A percentile compares a stretch with the other conserved stretches of the same genome.
These are phyloP conservation scores for Axis porcinus DNA, from an alignment of 2,113 vertebrate genomes.

Conservation along the genomic window DNA sequence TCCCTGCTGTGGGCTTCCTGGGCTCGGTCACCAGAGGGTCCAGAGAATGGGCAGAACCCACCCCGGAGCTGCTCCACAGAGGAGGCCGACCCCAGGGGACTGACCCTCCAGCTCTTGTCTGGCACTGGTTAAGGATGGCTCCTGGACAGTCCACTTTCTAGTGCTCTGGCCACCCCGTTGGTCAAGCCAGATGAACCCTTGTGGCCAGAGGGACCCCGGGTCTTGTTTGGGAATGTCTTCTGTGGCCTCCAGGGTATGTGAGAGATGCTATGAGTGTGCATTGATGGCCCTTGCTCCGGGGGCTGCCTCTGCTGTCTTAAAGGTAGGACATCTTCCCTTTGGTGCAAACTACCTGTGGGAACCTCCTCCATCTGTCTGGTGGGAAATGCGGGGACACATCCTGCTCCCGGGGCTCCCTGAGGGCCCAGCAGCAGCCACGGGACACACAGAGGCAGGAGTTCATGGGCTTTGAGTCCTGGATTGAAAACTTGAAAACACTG, in stretches of 20 bases:
- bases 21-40: not conserved
- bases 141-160: not conserved
- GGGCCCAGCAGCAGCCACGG: not conserved
- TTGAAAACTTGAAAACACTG: not conserved
- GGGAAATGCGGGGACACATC: fast-evolving
- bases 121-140: not conserved
- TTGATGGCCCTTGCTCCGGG: fast-evolving
- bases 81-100: not conserved
- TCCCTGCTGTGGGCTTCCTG: fast-evolving
- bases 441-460: not conserved
- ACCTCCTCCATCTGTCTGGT: not conserved
- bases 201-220: not conserved
- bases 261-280: fast-evolving
- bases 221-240: fast-evolving
- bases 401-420: not conserved
- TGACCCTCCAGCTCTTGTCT: not conserved
- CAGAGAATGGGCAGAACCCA: not conserved
- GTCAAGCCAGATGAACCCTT: not conserved
- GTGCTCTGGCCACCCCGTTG: fast-evolving
- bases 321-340: not conserved
- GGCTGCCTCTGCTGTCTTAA: not conserved
- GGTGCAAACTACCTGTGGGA: not conserved
- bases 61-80: fast-evolving
- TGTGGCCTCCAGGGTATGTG: fast-evolving
- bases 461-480: not conserved